Evolutionary conservation across 2,797 vertebrate species (phyloP), one percentile per base, ranked within the genome.

Genomic region (Sebastes diploproa): DNA sequence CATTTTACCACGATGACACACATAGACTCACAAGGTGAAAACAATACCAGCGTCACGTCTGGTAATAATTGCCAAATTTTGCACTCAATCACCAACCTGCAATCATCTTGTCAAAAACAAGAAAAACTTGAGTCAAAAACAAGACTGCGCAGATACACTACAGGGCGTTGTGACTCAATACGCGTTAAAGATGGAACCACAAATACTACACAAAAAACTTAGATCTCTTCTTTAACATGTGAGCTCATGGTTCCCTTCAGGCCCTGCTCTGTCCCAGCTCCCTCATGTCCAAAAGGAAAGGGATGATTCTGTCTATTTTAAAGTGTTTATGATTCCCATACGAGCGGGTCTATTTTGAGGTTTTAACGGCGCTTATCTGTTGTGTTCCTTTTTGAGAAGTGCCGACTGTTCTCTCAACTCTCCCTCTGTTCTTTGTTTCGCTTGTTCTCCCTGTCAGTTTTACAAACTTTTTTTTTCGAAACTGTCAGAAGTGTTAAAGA

Each of bases 321-420:
- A 81, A 78, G 69, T 29, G 18, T 75, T 69, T 80, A 72, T 90
- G 88, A 89, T 81, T 84, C 76, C 91, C 86, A 88, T 86, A 81
- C 80, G 85, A 90, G 85, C 16, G 5, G 16, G 2, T 79, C 70
- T 90, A 82, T 92, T 90, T 91, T 72, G 8, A 75, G 4, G 42
- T 71, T 81, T 66, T 27, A 81, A 85, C 64, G 59, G n/a, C 22
- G 23, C 58, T 55, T 50, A 66, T 52, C 32, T 50, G 36, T 55
- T 83, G 72, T 82, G 63, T 59, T 75, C 6, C n/a, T 23, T 68
- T 75, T 54, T 32, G 9, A 82, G 64, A 58, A 58, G 71, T 30
- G 23, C 29, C 36, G 6, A 66, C 46, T 74, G 58, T 73, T 82
- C 16, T 3, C 36, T 81, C 29, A 69, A 25, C 61, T 68, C 60